These are phyloP conservation scores for Lydus trimaculatus DNA, from an alignment of 2,888 invertebrate species.

Conservation along the genomic window DNA sequence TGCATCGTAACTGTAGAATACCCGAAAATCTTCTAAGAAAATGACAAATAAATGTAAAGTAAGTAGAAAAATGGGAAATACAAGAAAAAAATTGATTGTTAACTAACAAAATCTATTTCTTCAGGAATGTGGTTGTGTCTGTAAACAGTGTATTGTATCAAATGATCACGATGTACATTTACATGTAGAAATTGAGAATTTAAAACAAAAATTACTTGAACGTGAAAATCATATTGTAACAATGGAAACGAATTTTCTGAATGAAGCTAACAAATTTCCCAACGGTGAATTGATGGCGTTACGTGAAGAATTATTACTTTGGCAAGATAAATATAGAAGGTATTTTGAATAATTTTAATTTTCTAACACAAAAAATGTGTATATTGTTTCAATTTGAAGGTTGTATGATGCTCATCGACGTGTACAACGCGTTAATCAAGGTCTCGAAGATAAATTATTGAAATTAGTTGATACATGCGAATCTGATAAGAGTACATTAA, in stretches of 20 bases:
- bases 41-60: slow-evolving; percentile 43
- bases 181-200: slow-evolving; percentile 85
- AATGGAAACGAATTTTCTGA: slow-evolving; percentile 86
- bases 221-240: slow-evolving; percentile 83
- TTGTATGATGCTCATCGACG: slow-evolving; percentile 92
- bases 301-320: slow-evolving; percentile 83
- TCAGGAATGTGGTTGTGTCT: slow-evolving; percentile 70
- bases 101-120: slow-evolving; percentile 30
- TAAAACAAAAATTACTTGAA: slow-evolving; percentile 82
- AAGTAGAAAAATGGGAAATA: slow-evolving; percentile 4
- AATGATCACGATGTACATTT: slow-evolving; percentile 70
- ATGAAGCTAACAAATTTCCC: slow-evolving; percentile 65
- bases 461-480: slow-evolving; percentile 93
- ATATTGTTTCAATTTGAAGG: slow-evolving; percentile 61
- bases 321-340: slow-evolving; percentile 94
- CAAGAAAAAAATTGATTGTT: slow-evolving; percentile 30
- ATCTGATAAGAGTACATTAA: slow-evolving; percentile 85
- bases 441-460: slow-evolving; percentile 90
- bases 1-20: neutral
- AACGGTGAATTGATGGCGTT: slow-evolving; percentile 79
- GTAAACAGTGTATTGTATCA: slow-evolving; percentile 61
- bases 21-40: slow-evolving; percentile 15
- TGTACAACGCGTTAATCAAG: slow-evolving; percentile 93
- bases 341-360: slow-evolving; percentile 41
- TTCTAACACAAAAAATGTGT: neutral